A percentile compares a stretch with the other conserved stretches of the same genome.
Conservation (phyloP, 2,113 vertebrate species). For the Melanostigma gelatinosum region DNA sequence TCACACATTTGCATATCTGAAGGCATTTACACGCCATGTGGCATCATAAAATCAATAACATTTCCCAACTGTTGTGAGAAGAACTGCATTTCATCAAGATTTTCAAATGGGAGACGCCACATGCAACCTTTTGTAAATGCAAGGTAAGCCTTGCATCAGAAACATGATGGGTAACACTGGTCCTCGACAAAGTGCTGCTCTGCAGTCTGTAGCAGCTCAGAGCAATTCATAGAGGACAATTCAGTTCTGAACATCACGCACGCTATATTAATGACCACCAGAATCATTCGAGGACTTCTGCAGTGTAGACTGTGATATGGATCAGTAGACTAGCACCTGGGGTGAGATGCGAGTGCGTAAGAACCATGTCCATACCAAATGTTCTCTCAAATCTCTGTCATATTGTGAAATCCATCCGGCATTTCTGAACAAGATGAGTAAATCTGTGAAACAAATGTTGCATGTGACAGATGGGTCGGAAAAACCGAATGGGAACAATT, state of each 20-base stretch:
- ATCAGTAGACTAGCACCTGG: conserved; percentile 35
- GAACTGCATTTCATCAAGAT: conserved; percentile 10
- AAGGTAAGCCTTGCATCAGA: background rate
- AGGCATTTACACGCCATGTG: background rate
- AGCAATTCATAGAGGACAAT: background rate
- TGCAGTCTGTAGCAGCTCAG: background rate
- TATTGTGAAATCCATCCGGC: conserved; percentile 25
- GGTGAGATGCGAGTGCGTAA: conserved; percentile 34
- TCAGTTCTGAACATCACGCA: conserved; percentile 10
- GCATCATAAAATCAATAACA: conserved; percentile 5
- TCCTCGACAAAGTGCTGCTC: background rate
- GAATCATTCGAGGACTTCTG: background rate
- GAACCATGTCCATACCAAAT: conserved; percentile 27
- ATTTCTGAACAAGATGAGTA: conserved; percentile 28
- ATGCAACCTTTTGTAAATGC: conserved; percentile 14
- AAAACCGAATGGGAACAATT: conserved; percentile 25
- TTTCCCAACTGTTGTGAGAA: conserved; percentile 12
- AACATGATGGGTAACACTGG: background rate
- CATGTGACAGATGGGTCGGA: conserved; percentile 53
- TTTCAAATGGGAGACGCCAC: background rate
- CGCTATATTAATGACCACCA: conserved; percentile 25
- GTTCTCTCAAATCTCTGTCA: conserved; percentile 52
- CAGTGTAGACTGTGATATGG: conserved; percentile 23
- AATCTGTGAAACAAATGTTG: conserved; percentile 30
- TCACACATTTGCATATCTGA: conserved; percentile 4